phyloP scores from a whole-genome alignment of 2,888 invertebrate genomes.

The Liopterus haemorrhoidalis region DNA sequence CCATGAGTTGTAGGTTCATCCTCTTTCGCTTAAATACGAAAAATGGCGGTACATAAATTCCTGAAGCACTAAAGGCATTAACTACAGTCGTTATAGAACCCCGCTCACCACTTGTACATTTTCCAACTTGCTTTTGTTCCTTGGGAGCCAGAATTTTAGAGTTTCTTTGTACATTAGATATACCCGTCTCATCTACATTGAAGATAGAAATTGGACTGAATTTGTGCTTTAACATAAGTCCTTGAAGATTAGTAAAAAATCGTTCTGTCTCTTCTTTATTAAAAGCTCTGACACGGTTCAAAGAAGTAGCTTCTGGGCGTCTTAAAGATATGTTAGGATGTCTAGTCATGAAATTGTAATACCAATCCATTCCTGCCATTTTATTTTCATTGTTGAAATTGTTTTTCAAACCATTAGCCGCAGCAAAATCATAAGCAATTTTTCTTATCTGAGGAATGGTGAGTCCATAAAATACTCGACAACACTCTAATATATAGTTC shows the following conservation, averaged over 20 bases:
- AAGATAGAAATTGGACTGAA: constrained; percentile 33
- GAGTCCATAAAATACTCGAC: constrained; percentile 32
- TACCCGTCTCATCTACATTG: too few relatives aligned
- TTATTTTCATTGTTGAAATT: constrained; percentile 31
- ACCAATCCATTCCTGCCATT: constrained; percentile 35
- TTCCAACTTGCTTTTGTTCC: too few relatives aligned
- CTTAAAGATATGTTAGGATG: constrained; percentile 23
- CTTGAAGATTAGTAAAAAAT: constrained; percentile 32
- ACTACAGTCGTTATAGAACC: too few relatives aligned
- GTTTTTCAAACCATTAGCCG: constrained; percentile 30
- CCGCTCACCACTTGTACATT: too few relatives aligned
- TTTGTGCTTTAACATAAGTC: constrained; percentile 27
- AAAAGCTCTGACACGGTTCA: too few relatives aligned
- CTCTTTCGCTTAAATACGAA: constrained; percentile 39
- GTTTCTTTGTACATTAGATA: too few relatives aligned
- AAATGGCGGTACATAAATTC: constrained; percentile 38
- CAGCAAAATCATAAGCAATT: constrained; percentile 32
- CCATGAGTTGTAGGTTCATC: constrained; percentile 30
- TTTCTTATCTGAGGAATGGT: constrained; percentile 30
- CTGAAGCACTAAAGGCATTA: too few relatives aligned
- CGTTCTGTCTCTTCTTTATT: constrained; percentile 24
- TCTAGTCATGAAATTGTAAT: constrained; percentile 32
- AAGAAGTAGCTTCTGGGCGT: constrained; percentile 12
- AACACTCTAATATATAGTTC: constrained; percentile 26
- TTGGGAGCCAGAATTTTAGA: too few relatives aligned